Evolutionary conservation across 2,797 vertebrate genomes (phyloP), one percentile per base, ranked within the genome.

Genomic region (Ceyx erithaca): DNA sequence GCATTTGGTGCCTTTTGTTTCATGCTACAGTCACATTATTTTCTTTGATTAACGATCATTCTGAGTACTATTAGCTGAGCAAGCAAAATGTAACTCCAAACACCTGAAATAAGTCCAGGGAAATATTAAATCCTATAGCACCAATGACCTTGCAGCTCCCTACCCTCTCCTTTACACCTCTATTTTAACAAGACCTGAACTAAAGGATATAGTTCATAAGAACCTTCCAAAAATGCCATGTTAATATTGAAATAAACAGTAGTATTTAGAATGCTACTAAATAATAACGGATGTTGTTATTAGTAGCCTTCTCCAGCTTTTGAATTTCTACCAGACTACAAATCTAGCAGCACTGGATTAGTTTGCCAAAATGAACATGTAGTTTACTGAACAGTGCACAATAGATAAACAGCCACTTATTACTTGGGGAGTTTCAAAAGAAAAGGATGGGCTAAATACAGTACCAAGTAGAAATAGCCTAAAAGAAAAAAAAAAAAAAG

Each of bases 11-110:
- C 59, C 77, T 91, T 33, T 23, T 59, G 73, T 49, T 88, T 84
- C 70, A 80, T 79, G 49, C 80, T 81, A 79, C 4, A 4, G 69
- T 30, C 69, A 93, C 55, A 8, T 76, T 89, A 69, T 85, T 94
- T 92, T 76, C 73, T 92, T 81, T 87, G 89, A 92, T 89, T 92
- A 89, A 89, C 31, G 85, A 91, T 61, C 83, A 30, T 70, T 76
- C 83, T 72, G 80, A 59, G 73, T 72, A 57, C 77, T 72, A 71
- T 83, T 61, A 89, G 82, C 91, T 92, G 92, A 88, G 80, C 48
- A 90, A 91, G 84, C 80, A 83, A 89, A 91, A 73, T 61, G 30
- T 45, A 52, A 57, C 4, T 22, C 75, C 66, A 79, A 85, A 57
- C 45, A 26, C 69, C 48, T 70, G 80, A 93, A 93, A 87, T 75